Evolutionary conservation across 23 tunicate species (phyloP), one percentile per base, ranked within the genome.

Genomic region (Styela clava): DNA sequence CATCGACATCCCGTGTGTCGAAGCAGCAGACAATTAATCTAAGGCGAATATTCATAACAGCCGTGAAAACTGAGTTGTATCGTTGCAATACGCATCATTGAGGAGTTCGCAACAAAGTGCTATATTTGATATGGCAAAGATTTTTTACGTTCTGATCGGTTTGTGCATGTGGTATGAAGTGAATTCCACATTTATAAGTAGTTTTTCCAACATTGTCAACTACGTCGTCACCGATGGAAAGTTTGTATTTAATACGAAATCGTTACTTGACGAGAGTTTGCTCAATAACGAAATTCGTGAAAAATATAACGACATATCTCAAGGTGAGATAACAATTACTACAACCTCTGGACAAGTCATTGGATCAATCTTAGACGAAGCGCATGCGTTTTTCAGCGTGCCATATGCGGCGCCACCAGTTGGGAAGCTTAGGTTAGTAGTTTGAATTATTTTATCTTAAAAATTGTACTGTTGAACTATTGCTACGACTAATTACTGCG

Each of bases 341-440:
- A 74, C 88, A 34, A 61, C 62, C 2, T 79, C 72, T 73, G 98
- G 93, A 22, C 33, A 31, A 0, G 80, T 93, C 21, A 35, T 64
- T 44, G 98, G 98, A 74, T 68, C 84, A 35, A 84, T 83, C 22
- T 33, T 74, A 51, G 78, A 79, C 31, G 87, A 87, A 82, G 85
- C 83, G 33, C 89, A 87, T 69, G 84, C 89, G n/a, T 93, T 93
- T 74, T 87, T 74, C 74, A 85, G 98, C 78, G 69, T 93, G 27
- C 98, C 93, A 1, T 93, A 83, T 56, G 98, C 86, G 12, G 69
- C 76, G 30, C 79, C 87, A 1, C 91, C 97, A 29, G 63, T 84
- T 0, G 80, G 84, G 68, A 28, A 1, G 9, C 37, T 69, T 19
- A 28, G 85, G 85, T 82, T 12, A 7, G 74, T 51, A 29, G 18